A percentile compares a stretch with the other conserved stretches of the same genome.
These are phyloP conservation scores for Anoplopoma fimbria DNA, from an alignment of 2,113 vertebrate species.

Conservation along the genomic window DNA sequence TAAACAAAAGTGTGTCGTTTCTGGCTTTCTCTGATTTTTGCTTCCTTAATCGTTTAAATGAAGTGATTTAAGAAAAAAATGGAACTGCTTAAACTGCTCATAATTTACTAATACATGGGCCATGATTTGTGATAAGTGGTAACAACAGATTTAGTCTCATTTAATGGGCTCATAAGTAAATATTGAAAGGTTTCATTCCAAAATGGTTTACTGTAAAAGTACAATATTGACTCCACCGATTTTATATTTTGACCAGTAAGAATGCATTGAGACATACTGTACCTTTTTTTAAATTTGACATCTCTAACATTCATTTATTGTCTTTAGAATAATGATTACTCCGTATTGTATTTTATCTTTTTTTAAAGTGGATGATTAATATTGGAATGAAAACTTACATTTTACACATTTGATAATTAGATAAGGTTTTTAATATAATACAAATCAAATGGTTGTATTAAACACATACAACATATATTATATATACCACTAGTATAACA, in stretches of 20 bases:
- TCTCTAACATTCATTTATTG: background rate
- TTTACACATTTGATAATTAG: background rate
- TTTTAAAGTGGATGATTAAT: background rate
- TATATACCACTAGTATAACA: background rate
- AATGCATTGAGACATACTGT: background rate
- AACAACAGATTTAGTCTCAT: background rate
- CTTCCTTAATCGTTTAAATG: background rate
- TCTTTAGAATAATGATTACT: background rate
- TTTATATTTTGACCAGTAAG: background rate
- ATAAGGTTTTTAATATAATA: background rate
- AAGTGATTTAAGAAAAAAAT: background rate
- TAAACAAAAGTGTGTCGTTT: background rate
- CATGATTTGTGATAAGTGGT: background rate
- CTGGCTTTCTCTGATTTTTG: background rate
- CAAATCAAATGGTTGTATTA: background rate
- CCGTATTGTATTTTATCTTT: background rate
- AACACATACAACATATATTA: background rate
- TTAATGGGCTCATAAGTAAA: background rate
- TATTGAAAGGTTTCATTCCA: background rate
- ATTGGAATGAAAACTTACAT: constrained; percentile 14
- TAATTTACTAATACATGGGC: background rate
- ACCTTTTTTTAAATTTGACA: background rate
- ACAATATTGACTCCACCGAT: background rate
- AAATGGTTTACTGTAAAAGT: background rate
- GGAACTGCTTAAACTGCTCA: background rate